phyloP scores from a whole-genome alignment of 2,888 invertebrate genomes.

The Lycophotia porphyrea region DNA sequence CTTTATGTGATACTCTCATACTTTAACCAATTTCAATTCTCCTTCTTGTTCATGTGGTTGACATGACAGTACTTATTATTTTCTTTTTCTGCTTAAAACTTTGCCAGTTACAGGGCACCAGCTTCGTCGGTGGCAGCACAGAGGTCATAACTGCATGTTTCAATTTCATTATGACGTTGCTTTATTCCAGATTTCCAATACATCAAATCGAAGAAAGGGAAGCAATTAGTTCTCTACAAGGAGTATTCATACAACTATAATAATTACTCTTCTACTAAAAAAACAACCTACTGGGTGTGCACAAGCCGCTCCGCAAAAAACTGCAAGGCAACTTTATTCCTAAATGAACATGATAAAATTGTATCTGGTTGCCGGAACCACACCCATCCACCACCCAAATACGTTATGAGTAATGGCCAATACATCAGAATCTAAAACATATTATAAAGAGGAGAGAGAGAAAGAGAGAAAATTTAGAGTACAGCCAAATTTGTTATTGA shows the following conservation, averaged over 20 bases:
- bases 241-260: slow-evolving; percentile 13
- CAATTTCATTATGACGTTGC: too few species aligned
- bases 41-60: too few species aligned
- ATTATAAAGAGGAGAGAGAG: too few species aligned
- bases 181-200: slow-evolving; percentile 24
- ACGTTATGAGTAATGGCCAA: slow-evolving; percentile 29
- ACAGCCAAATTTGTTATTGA: too few species aligned
- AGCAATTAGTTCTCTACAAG: slow-evolving; percentile 12
- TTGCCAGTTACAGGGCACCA: too few species aligned
- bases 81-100: too few species aligned
- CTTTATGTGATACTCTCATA: too few species aligned
- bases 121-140: too few species aligned
- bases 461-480: too few species aligned
- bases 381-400: slow-evolving; percentile 36
- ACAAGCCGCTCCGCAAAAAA: slow-evolving; percentile 12
- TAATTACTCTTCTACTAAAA: slow-evolving; percentile 3
- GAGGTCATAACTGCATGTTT: too few species aligned
- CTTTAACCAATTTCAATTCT: too few species aligned
- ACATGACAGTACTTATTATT: too few species aligned
- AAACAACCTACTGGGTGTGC: slow-evolving; percentile 23
- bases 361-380: slow-evolving; percentile 2
- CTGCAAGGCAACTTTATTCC: slow-evolving; percentile 32
- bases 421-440: slow-evolving; percentile 25
- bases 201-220: slow-evolving; percentile 23
- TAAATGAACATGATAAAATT: slow-evolving; percentile 14